These are phyloP conservation scores for Artemisiospiza belli DNA, from an alignment of 2,113 vertebrate genomes.

Conservation along the genomic window DNA sequence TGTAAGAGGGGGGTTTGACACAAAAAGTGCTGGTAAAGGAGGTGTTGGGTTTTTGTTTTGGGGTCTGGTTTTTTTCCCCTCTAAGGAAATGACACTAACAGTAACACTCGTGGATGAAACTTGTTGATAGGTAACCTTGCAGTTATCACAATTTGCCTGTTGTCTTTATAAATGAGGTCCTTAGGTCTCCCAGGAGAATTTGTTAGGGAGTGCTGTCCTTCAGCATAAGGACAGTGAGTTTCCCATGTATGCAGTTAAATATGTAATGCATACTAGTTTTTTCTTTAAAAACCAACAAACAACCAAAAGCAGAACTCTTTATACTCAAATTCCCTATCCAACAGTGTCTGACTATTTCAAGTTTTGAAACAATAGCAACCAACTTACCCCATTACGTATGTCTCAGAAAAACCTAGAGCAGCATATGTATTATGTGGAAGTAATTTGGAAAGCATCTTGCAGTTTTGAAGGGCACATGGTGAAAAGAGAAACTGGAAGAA, in stretches of 20 bases:
- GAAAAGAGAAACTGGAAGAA: background rate
- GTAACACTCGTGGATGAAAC: background rate
- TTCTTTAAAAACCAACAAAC: background rate
- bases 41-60: background rate
- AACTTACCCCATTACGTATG: background rate
- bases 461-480: background rate
- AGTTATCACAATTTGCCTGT: background rate
- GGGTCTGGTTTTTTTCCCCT: accelerated
- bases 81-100: background rate
- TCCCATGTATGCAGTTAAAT: background rate
- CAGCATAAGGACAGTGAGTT: background rate
- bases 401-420: conserved; percentile 5
- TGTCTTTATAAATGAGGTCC: background rate
- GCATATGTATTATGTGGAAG: conserved; percentile 17
- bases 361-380: conserved; percentile 22
- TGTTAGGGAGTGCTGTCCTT: background rate
- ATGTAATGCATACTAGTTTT: background rate
- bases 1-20: background rate
- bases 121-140: background rate
- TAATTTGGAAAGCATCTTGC: conserved; percentile 38
- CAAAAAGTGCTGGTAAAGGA: background rate
- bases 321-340: background rate
- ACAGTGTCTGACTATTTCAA: background rate
- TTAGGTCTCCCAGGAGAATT: background rate
- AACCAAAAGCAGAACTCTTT: background rate